Percentiles rank a stretch among this genome's conserved stretches.
These are phyloP conservation scores for Xenopus borealis DNA, from an alignment of 2,113 vertebrate species.

Conservation along the genomic window DNA sequence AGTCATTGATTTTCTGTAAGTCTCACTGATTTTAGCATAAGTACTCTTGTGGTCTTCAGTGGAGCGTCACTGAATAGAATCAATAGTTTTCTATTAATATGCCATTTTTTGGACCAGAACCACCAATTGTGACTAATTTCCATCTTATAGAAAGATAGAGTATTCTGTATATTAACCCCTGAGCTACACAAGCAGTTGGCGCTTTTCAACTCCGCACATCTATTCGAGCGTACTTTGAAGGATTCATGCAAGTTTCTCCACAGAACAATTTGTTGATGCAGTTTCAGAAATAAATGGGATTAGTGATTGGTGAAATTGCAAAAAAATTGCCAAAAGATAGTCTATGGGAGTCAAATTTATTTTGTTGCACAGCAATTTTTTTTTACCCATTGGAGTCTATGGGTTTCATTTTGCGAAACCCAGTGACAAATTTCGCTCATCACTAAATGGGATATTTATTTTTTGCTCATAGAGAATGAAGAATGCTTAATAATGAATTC, in stretches of 20 bases:
- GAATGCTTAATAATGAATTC: neutral
- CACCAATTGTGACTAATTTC: conserved; percentile 8
- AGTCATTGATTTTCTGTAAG: conserved; percentile 32
- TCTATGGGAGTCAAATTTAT: no score
- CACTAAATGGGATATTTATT: neutral
- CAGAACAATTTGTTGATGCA: no score
- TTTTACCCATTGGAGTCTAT: no score
- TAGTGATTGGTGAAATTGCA: no score
- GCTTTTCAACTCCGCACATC: no score
- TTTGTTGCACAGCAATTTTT: no score
- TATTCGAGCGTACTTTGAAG: no score
- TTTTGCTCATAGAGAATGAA: neutral
- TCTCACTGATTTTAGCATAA: conserved; percentile 26
- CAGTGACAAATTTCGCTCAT: no score
- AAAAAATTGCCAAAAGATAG: no score
- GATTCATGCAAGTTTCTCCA: no score
- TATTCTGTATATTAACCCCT: neutral
- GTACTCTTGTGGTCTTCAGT: conserved; percentile 18
- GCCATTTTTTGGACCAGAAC: conserved; percentile 15
- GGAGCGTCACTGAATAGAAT: conserved; percentile 25
- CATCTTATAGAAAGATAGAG: neutral
- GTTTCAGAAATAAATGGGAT: no score
- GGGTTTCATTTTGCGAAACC: no score
- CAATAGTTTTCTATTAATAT: conserved; percentile 30
- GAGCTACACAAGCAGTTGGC: neutral